Percentiles rank a stretch among this genome's conserved stretches.
These are phyloP conservation scores for Coreoperca whiteheadi DNA, from an alignment of 2,113 vertebrate genomes.

Conservation along the genomic window DNA sequence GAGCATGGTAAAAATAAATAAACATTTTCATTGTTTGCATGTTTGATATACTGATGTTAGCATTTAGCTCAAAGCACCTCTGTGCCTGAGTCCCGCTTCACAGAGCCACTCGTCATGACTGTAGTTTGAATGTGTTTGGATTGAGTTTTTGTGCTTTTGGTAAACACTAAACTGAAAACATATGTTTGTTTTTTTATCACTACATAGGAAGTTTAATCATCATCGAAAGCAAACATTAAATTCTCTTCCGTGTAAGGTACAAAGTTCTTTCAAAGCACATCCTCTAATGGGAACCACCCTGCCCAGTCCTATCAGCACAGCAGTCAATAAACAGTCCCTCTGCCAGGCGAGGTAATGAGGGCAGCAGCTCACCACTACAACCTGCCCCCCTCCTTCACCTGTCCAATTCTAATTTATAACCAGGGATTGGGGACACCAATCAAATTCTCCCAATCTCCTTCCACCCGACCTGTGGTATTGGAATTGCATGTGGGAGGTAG, in stretches of 20 bases:
- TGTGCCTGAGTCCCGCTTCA: no score
- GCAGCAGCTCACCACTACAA: constrained; percentile 33
- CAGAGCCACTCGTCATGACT: no score
- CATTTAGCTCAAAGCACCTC: no score
- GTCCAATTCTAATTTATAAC: constrained; percentile 24
- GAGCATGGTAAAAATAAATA: neutral
- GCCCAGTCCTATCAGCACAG: constrained; percentile 27
- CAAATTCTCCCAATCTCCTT: constrained; percentile 31
- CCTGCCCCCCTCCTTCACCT: neutral
- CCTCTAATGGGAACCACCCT: constrained; percentile 27
- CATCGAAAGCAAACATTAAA: constrained; percentile 23
- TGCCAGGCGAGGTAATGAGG: constrained; percentile 48
- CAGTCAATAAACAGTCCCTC: constrained; percentile 48
- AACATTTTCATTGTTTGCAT: neutral
- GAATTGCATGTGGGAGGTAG: constrained; percentile 7
- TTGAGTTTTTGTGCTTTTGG: neutral
- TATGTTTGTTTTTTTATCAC: neutral
- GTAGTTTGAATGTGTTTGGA: neutral
- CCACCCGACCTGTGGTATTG: neutral
- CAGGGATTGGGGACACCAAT: constrained; percentile 33
- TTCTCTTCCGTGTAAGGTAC: constrained; percentile 18
- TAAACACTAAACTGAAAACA: neutral
- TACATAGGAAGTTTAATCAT: neutral
- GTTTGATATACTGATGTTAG: neutral
- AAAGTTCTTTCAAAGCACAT: constrained; percentile 26